Base-by-base conservation (phyloP, 2,113 vertebrate species). In the Nannobrachium achirus region DNA sequence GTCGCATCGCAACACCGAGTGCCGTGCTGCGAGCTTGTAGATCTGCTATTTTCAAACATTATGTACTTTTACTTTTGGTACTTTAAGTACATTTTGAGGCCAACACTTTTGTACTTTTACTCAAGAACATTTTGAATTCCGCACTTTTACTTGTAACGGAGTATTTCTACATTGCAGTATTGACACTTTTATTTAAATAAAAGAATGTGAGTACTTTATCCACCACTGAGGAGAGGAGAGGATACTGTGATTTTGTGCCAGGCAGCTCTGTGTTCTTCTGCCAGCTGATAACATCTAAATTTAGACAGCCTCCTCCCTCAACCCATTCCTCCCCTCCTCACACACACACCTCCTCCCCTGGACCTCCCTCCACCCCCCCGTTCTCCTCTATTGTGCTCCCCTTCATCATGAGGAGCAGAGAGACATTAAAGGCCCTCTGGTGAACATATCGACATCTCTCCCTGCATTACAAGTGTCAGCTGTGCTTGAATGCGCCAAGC, bases 261-360 rank as follows among this genome's bases (percentile, higher is more conserved):
- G 77, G 75, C 82, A 33, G 40, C 25, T 40, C 70, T 72, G 72
- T 86, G 73, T 66, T 79, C 75, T 42, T 81, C 80, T 73, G 67
- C 75, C 82, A 79, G 78, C 75, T 75, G 76, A 81, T 76, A 82
- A 82, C 77, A 76, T 86, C 90, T 92, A 89, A 88, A 91, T 92
- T 88, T 93, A 91, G 89, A 76, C 69, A 38, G 62, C 53, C 40
- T 19, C 46, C 55, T 42, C 16, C 63, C 78, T 59, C 16, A 20
- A 16, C 51, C 56, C 14, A 56, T 20, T 6, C 39, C 48, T 56
- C 52, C 20, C 7, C 20, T 14, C 15, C 14, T 73, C 73, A 69
- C 57, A 1, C 78, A 70, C 72, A 75, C 63, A 71, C 73, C 79
- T 75, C 81, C 58, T 71, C 73, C 64, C 57, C 66, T 75, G n/a